Base-by-base conservation (phyloP, 2,113 vertebrate species). In the Microtus ochrogaster region DNA sequence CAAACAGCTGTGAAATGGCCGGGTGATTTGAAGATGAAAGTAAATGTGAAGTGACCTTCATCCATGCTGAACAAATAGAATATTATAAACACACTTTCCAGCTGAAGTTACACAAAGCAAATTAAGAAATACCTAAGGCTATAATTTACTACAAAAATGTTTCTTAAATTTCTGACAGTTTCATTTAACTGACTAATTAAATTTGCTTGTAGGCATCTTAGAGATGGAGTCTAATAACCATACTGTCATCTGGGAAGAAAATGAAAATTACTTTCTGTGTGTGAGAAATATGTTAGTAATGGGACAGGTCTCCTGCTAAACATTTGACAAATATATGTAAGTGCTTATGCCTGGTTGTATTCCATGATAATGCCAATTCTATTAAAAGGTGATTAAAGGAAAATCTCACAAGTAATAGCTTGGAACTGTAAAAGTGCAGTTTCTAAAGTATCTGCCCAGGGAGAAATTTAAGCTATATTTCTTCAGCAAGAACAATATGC, bases 111-210 rank as follows among this genome's bases (percentile, higher is more conserved):
- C 95, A 98, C 93, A 98, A 97, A 98, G 95, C 90, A 98, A 98
- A 99, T 98, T 98, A 98, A 98, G 97, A 97, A 98, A 98, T 94
- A 97, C 98, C 97, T 98, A 97, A 88, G 98, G 98, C 96, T 98
- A 97, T 97, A 98, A 98, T 98, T 98, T 98, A 98, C 94, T 97
- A 97, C 94, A 98, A 98, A 98, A 98, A 98, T 92, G 66, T 98
- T 98, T 98, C 92, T 96, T 98, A 97, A 97, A 98, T 98, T 98
- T 98, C 96, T 98, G 97, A 98, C 97, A 98, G 91, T 98, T 98
- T 98, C 97, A 98, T 98, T 99, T 98, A 98, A 97, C 95, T 97
- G 91, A 98, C 98, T 98, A 98, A 99, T 98, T 98, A 98, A 98
- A 98, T 98, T 98, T 97, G 96, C 98, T 98, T 96, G 90, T 97